Percentiles rank a stretch among this genome's conserved stretches.
phyloP scores from a whole-genome alignment of 2,113 vertebrate genomes.

The Vulpes lagopus region DNA sequence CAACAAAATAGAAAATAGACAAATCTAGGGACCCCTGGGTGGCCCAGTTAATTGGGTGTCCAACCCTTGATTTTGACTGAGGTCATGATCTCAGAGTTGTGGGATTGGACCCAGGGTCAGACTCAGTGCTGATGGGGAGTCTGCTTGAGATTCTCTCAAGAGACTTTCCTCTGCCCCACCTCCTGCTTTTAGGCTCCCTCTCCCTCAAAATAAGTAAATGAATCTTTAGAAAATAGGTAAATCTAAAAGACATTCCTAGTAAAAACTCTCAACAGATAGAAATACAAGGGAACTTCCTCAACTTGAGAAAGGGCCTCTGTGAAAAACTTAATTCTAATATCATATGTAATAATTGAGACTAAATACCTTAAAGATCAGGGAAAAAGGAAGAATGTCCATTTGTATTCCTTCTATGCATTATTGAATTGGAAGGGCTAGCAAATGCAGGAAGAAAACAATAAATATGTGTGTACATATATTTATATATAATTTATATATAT shows the following conservation, averaged over 20 bases:
- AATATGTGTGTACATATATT: no score
- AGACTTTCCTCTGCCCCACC: not conserved
- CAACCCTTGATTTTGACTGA: not conserved
- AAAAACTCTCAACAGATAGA: not conserved
- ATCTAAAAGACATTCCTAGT: not conserved
- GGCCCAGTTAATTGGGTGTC: not conserved
- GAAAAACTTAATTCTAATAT: not conserved
- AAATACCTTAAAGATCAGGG: not conserved
- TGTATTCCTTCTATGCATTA: not conserved
- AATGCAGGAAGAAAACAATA: not conserved
- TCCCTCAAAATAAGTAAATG: not conserved
- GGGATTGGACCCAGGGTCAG: not conserved
- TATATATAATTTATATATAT: no score
- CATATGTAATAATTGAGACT: not conserved
- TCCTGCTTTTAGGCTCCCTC: not conserved
- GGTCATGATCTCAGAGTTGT: not conserved
- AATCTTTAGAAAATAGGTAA: not conserved
- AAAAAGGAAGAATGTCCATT: not conserved
- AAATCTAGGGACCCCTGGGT: not conserved
- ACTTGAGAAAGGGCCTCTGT: not conserved
- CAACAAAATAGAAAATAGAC: not conserved
- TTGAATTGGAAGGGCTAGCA: not conserved
- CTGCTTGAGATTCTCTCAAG: not conserved
- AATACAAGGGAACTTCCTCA: not conserved
- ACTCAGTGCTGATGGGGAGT: not conserved